Conservation (phyloP, 2,797 vertebrate species). For the Eulemur rubriventer region DNA sequence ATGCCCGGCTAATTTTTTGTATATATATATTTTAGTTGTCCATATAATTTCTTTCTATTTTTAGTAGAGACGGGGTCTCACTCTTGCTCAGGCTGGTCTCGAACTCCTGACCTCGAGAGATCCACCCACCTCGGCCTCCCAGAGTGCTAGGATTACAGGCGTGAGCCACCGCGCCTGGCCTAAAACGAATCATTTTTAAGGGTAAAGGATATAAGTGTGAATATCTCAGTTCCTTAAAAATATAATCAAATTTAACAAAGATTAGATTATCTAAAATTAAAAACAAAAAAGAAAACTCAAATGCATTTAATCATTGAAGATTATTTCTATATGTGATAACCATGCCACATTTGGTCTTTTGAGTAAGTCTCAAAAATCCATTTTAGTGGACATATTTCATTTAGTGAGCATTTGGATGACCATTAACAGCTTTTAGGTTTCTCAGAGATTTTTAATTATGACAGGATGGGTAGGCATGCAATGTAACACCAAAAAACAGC, state of each 20-base stretch:
- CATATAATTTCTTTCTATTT: too few relatives aligned
- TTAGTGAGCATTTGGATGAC: constrained; percentile 3
- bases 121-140: too few relatives aligned
- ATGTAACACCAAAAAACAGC: constrained; percentile 51
- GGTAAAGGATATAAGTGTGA: background rate
- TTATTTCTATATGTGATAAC: constrained; percentile 4
- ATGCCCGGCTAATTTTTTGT: too few relatives aligned
- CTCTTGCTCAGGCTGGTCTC: too few relatives aligned
- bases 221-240: background rate
- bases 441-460: constrained; percentile 70
- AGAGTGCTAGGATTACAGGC: too few relatives aligned
- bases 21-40: too few relatives aligned
- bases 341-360: constrained; percentile 26
- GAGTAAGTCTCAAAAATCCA: constrained; percentile 40
- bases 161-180: too few relatives aligned
- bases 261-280: background rate
- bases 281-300: background rate
- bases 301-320: background rate
- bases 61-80: too few relatives aligned
- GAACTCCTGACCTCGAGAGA: too few relatives aligned
- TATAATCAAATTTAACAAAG: background rate
- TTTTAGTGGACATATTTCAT: constrained; percentile 51
- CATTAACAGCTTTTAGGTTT: constrained; percentile 57
- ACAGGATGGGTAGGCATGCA: constrained; percentile 62
- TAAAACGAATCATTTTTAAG: constrained; percentile 32